Evolutionary conservation across 64 coral and sea anemone species (phyloP).

Genomic region (Pachyseris speciosa): DNA sequence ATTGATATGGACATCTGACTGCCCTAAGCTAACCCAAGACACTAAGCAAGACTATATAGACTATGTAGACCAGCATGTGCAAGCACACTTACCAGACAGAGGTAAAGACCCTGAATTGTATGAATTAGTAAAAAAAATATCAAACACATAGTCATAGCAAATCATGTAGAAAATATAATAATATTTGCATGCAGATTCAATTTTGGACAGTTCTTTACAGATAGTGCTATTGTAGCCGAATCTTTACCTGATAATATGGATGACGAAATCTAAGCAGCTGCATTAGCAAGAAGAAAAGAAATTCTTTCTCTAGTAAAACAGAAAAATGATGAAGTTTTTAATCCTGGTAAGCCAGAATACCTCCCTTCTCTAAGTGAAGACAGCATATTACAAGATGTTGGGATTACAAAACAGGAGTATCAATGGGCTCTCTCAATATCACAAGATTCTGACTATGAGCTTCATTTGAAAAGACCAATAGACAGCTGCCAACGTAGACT

Average conservation of each 20-base stretch:
- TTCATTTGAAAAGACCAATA: conserved; percentile 2
- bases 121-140: conserved; percentile 39
- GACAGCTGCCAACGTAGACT: too few relatives aligned
- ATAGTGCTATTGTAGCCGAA: conserved; percentile 19
- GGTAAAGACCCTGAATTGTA: conserved; percentile 10
- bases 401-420: conserved; percentile 58
- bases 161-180: conserved; percentile 52
- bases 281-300: conserved; percentile 29
- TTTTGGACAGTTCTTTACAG: conserved; percentile 48
- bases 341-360: conserved; percentile 37
- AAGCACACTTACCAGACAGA: conserved; percentile 31
- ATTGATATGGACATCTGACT: conserved; percentile 58
- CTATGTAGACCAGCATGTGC: conserved; percentile 47
- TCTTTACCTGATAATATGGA: conserved; percentile 24
- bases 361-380: background rate
- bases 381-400: conserved; percentile 35
- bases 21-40: conserved; percentile 27
- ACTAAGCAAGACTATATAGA: conserved; percentile 48
- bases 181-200: background rate
- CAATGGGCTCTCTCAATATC: conserved; percentile 14
- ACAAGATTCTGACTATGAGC: background rate
- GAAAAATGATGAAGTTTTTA: conserved; percentile 40
- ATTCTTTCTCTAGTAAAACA: conserved; percentile 53
- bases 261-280: background rate
- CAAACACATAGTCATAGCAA: conserved; percentile 46